Percentiles rank a stretch among this genome's conserved stretches.
These are phyloP conservation scores for Sinosuthora webbiana DNA, from an alignment of 2,113 vertebrate genomes.

Conservation along the genomic window DNA sequence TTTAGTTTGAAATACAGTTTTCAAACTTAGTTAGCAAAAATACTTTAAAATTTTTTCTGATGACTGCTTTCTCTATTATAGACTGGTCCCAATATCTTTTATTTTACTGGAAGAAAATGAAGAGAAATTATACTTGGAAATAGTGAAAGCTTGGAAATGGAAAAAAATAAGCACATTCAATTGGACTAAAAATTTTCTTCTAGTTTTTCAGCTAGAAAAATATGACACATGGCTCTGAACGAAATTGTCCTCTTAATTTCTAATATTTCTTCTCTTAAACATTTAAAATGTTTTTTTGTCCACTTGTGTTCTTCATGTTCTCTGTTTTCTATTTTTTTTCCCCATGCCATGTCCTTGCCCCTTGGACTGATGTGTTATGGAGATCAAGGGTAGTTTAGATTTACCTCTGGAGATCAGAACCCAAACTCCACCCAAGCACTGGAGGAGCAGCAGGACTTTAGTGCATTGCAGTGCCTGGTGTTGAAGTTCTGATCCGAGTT, in stretches of 20 bases:
- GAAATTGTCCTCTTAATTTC: not conserved
- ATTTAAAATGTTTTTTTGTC: not conserved
- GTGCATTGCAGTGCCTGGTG: not conserved
- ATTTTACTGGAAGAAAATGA: not conserved
- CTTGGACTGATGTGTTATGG: not conserved
- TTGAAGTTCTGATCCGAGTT: not conserved
- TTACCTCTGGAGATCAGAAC: not conserved
- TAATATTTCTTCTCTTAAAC: not conserved
- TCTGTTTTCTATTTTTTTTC: accelerated
- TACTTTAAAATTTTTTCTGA: not conserved
- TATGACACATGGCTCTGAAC: not conserved
- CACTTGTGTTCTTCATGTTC: not conserved
- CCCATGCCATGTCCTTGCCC: not conserved
- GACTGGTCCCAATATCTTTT: not conserved
- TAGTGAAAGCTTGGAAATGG: not conserved
- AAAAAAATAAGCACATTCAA: not conserved
- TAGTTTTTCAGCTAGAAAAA: not conserved
- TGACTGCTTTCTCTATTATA: not conserved
- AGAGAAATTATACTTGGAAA: not conserved
- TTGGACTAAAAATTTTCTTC: not conserved
- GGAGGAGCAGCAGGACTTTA: not conserved
- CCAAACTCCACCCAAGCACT: not conserved
- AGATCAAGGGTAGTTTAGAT: not conserved
- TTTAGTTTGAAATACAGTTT: not conserved
- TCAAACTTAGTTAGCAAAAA: not conserved